Percentiles rank a stretch among this genome's conserved stretches.
Evolutionary conservation across 2,113 vertebrate genomes (phyloP).

Genomic region (Mola mola): DNA sequence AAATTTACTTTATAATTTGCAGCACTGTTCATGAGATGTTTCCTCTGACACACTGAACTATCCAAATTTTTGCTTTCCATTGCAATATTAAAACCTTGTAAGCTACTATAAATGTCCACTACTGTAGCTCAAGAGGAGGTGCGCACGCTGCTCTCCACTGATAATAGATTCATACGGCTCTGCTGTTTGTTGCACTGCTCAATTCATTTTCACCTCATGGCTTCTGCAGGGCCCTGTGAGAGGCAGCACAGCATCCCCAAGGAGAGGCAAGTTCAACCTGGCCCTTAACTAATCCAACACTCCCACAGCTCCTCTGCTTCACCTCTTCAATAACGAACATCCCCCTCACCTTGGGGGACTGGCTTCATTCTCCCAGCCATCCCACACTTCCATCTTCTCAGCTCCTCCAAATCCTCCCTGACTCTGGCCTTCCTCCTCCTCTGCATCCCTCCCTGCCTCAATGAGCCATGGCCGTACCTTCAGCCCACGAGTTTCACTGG

Average conservation of each 20-base stretch:
- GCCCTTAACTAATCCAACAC: constrained; percentile 18
- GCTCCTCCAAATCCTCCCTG: not conserved
- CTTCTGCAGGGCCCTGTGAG: constrained; percentile 34
- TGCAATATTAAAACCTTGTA: too few species aligned
- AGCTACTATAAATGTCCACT: too few species aligned
- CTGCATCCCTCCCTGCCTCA: not conserved
- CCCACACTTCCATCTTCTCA: constrained; percentile 17
- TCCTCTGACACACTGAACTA: too few species aligned
- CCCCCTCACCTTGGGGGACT: constrained; percentile 16
- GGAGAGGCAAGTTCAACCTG: constrained; percentile 26
- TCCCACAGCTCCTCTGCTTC: constrained; percentile 7
- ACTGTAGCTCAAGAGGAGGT: too few species aligned
- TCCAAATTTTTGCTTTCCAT: too few species aligned
- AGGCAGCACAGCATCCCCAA: constrained; percentile 10
- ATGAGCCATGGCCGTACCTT: constrained; percentile 86
- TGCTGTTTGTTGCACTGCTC: not conserved
- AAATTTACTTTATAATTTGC: too few species aligned
- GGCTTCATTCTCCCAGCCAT: constrained; percentile 11
- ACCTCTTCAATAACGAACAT: constrained; percentile 1
- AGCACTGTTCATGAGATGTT: too few species aligned
- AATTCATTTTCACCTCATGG: constrained; percentile 16
- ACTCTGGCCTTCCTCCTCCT: constrained; percentile 3
- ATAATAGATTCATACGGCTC: not conserved
- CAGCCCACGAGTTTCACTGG: constrained; percentile 92
- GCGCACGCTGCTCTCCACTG: not conserved